These are phyloP conservation scores for Tethya wilhelma DNA, from an alignment of 37 sponge, comb jelly and placozoan genomes.

Conservation along the genomic window DNA sequence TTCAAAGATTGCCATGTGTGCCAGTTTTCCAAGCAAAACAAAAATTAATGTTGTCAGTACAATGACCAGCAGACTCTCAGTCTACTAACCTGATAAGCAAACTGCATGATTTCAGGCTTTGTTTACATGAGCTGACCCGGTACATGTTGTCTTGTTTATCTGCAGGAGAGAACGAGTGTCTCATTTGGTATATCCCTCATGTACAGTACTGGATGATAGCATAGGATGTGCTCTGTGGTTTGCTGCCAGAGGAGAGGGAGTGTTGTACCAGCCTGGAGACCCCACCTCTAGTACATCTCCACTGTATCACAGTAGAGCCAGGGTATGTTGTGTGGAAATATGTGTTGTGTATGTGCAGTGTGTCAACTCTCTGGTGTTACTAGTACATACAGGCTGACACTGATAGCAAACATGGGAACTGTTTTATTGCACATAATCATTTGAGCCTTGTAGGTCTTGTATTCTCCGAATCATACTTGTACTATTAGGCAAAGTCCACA, in stretches of 20 bases:
- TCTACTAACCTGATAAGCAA: not conserved
- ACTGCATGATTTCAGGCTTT: too few species aligned
- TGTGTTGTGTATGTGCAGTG: not conserved
- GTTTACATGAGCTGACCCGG: too few species aligned
- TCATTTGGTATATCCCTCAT: constrained; percentile 86
- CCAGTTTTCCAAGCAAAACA: too few species aligned
- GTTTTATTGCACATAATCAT: too few species aligned
- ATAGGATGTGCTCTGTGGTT: constrained; percentile 99
- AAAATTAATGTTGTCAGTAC: not conserved
- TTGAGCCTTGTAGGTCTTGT: too few species aligned
- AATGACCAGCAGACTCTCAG: not conserved
- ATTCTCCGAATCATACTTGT: too few species aligned
- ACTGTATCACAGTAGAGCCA: constrained; percentile 42
- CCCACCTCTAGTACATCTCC: too few species aligned
- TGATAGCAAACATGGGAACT: too few species aligned
- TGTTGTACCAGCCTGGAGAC: constrained; percentile 25
- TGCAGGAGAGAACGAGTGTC: constrained; percentile 41
- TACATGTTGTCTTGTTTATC: not conserved
- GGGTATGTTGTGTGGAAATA: constrained; percentile 21
- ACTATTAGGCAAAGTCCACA: too few species aligned
- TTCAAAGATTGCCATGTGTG: too few species aligned
- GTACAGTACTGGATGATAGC: constrained; percentile 97
- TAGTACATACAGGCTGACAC: too few species aligned
- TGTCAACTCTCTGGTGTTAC: too few species aligned
- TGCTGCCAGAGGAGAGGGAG: constrained; percentile 87